phyloP scores from a whole-genome alignment of 2,888 invertebrate species.

The Cybosia mesomella region DNA sequence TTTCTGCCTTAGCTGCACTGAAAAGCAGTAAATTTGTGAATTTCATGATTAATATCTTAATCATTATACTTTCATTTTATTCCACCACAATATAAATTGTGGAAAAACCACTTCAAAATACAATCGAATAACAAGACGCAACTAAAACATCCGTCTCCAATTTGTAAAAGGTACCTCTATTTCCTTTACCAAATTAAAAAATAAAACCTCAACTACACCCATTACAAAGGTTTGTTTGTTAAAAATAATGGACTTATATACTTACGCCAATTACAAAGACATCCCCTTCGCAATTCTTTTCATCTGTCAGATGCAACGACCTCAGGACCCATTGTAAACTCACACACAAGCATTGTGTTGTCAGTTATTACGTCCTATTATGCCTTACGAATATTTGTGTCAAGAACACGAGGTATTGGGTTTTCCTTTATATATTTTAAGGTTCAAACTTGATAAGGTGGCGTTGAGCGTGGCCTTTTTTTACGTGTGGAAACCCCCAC shows the following conservation, averaged over 20 bases:
- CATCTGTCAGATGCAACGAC: conserved; percentile 65
- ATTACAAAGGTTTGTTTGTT: conserved; percentile 27
- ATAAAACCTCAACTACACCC: conserved; percentile 10
- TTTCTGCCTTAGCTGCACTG: too few species aligned
- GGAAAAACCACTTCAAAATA: too few species aligned
- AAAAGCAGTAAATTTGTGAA: too few species aligned
- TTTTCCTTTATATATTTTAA: conserved; percentile 29
- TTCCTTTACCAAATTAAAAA: conserved; percentile 20
- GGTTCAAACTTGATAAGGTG: background rate
- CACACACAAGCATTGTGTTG: conserved; percentile 53
- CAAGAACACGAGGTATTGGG: conserved; percentile 51
- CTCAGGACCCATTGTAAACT: conserved; percentile 57
- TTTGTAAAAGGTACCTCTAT: conserved; percentile 11
- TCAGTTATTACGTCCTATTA: conserved; percentile 49
- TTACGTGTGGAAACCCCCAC: too few species aligned
- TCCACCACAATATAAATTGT: too few species aligned
- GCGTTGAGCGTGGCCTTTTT: background rate
- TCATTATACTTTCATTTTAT: too few species aligned
- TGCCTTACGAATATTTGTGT: conserved; percentile 50
- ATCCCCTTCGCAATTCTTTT: conserved; percentile 69
- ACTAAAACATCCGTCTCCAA: background rate
- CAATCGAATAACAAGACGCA: background rate
- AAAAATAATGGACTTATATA: conserved; percentile 43
- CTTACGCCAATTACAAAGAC: conserved; percentile 39
- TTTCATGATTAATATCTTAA: too few species aligned